Percentiles rank a stretch among this genome's conserved stretches.
These are phyloP conservation scores for Lacanobia wlatinum DNA, from an alignment of 2,888 invertebrate species.

Conservation along the genomic window DNA sequence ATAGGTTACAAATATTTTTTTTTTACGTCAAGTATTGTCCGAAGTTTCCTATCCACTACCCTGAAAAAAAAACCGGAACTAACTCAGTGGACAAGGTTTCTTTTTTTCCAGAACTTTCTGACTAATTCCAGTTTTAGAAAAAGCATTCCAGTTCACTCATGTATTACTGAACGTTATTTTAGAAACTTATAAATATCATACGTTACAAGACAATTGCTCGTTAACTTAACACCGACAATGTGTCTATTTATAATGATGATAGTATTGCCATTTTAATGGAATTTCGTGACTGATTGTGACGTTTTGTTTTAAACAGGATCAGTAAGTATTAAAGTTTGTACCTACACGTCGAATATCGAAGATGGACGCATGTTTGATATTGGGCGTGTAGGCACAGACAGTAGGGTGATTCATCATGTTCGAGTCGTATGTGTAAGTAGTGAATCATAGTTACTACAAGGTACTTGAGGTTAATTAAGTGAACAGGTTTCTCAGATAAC, in stretches of 20 bases:
- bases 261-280: background rate
- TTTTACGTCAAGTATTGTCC: background rate
- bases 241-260: constrained; percentile 7
- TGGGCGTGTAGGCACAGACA: no score
- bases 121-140: background rate
- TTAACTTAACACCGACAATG: background rate
- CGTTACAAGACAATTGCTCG: background rate
- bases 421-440: background rate
- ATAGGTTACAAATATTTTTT: background rate
- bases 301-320: background rate
- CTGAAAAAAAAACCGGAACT: no score
- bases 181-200: background rate
- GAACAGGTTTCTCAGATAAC: constrained; percentile 10
- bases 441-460: constrained; percentile 12
- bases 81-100: no score
- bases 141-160: no score
- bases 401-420: background rate
- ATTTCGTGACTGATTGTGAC: background rate
- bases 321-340: background rate
- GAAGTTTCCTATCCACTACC: no score
- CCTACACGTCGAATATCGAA: background rate
- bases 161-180: background rate
- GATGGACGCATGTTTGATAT: no score
- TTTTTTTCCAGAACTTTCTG: no score
- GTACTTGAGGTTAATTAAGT: background rate